Evolutionary conservation across 2,113 vertebrate genomes (phyloP), one percentile per base, ranked within the genome.

Genomic region (Pseudois nayaur): DNA sequence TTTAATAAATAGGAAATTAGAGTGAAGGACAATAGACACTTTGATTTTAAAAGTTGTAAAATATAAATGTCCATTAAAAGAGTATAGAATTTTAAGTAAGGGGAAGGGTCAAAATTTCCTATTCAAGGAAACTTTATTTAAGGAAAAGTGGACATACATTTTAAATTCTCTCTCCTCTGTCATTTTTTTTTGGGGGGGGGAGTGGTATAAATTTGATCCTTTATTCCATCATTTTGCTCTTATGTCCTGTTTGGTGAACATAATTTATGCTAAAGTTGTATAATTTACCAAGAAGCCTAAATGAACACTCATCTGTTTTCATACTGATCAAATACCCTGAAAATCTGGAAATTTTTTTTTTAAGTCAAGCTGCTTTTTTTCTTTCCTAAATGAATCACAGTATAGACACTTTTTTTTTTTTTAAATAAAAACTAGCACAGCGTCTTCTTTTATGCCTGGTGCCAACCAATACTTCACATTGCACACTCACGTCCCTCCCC

Each of bases 1-100:
- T 89, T 36, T 94, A 78, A 91, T 93, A 67, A 52, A 19, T 91
- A 90, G 90, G 11, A 97, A 97, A 92, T 96, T 91, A 95, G 92
- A 87, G 81, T 27, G 87, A 87, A 78, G 31, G 40, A n/a, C 48
- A 88, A 96, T 59, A 5, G 33, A 95, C 5, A 36, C 13, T 67
- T 95, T 67, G 52, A 94, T 64, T 96, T 97, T 50, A 95, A 43
- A 97, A 95, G 64, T 17, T 2, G 33, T 85, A 52, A 27, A 94
- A 96, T 16, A 96, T 94, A 91, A 95, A 94, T 29, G 55, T 4
- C 55, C 13, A 94, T 36, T 31, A 29, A 92, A 97, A 36, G 97
- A 95, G 12, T 19, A 21, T 0, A 74, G 3, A 5, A 87, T 93
- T 67, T 94, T 93, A 86, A 90, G 60, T 86, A 94, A 91, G 6